A percentile compares a stretch with the other conserved stretches of the same genome.
Conservation (phyloP, 2,113 vertebrate genomes). For the Epinephelus cyanopodus region DNA sequence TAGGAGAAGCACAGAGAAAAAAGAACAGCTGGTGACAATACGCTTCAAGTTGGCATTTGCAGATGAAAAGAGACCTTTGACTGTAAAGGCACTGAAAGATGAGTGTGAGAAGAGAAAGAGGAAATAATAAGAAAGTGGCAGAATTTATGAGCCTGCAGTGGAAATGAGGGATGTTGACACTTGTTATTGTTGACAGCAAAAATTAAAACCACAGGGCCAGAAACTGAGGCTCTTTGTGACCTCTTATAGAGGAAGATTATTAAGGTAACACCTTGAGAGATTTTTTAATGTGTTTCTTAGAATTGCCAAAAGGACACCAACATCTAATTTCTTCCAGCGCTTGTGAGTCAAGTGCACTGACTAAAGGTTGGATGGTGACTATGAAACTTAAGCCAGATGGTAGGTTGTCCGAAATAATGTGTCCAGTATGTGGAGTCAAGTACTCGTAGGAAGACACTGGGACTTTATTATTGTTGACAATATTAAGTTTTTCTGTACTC, state of each 20-base stretch:
- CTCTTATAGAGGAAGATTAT: background rate
- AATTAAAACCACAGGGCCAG: background rate
- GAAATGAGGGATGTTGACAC: constrained; percentile 7
- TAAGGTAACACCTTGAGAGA: background rate
- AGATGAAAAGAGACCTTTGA: constrained; percentile 56
- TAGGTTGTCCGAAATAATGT: background rate
- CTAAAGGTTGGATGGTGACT: background rate
- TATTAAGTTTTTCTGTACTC: too few relatives aligned
- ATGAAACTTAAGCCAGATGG: constrained; percentile 1
- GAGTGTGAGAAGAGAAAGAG: constrained; percentile 35
- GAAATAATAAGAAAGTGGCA: constrained; percentile 40
- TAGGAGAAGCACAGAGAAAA: background rate
- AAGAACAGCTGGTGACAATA: constrained; percentile 55
- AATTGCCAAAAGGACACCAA: background rate
- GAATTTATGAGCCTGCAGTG: constrained; percentile 14
- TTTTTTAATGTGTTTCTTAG: background rate
- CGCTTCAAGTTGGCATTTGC: constrained; percentile 49
- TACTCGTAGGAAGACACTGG: too few relatives aligned
- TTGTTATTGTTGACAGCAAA: constrained; percentile 6
- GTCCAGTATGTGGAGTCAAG: background rate
- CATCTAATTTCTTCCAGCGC: background rate
- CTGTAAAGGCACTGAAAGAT: constrained; percentile 34
- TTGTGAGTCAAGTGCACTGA: background rate
- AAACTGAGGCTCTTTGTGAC: background rate
- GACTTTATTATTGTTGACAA: too few relatives aligned